These are phyloP conservation scores for Pelecanus crispus DNA, from an alignment of 2,113 vertebrate species.

Conservation along the genomic window DNA sequence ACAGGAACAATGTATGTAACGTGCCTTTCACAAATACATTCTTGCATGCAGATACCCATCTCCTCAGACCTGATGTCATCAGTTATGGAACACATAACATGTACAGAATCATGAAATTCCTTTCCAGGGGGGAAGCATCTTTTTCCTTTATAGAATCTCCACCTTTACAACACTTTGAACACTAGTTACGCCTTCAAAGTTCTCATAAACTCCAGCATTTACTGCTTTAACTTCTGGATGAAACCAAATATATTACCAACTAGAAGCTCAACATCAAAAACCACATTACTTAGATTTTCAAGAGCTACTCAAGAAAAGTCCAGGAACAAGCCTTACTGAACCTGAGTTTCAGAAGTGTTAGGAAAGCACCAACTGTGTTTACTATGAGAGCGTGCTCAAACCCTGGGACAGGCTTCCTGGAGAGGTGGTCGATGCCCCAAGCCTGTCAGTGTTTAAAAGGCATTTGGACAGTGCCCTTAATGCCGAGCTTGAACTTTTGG, in stretches of 20 bases:
- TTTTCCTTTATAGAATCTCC: background rate
- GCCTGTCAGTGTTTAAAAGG: background rate
- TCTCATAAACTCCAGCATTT: background rate
- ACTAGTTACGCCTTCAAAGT: background rate
- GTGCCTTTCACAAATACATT: background rate
- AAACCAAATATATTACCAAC: background rate
- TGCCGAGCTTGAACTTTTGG: background rate
- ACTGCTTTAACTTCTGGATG: background rate
- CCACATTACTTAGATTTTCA: background rate
- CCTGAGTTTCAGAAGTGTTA: rapidly evolving
- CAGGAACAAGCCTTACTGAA: background rate
- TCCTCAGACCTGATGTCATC: background rate
- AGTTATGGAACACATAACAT: background rate
- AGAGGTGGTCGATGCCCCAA: background rate
- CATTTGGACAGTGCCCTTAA: background rate
- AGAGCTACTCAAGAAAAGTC: background rate
- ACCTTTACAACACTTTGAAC: background rate
- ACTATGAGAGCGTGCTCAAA: background rate
- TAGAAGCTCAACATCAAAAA: background rate
- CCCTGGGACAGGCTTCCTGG: background rate
- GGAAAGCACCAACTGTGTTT: background rate
- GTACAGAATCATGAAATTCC: background rate
- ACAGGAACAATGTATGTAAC: background rate
- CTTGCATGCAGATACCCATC: background rate
- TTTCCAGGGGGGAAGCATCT: background rate